Evolutionary conservation across 2,888 invertebrate species (phyloP), one percentile per base, ranked within the genome.

Genomic region (Saturnia pavonia): DNA sequence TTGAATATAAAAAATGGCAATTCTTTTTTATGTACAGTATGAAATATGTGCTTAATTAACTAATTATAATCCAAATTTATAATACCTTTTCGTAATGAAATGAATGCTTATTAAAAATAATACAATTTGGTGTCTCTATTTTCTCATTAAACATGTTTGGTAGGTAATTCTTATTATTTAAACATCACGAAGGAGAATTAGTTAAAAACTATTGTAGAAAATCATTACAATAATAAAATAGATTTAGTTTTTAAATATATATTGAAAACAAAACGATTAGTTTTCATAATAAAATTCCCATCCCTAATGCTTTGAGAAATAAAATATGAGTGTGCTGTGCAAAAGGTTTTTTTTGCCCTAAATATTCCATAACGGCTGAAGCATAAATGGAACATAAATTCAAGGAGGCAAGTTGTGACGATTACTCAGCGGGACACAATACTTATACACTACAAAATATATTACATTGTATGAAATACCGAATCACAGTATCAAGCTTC

Each of bases 321-420:
- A 42, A 57, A 69, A 69, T 40, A 69, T 25, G 40, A 27, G 43
- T 76, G 77, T 79, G 76, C 80, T 76, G 78, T 81, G 83, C 79
- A 83, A 87, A 89, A 90, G 82, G 88, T 88, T 87, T 82, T 84
- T 85, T 79, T 82, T 82, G 82, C 82, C 85, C 87, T 86, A 87
- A 89, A 89, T 88, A 89, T 88, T 86, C 88, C 87, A 88, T 88
- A 90, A 88, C 88, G 85, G 83, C 77, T 77, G 80, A 82, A 84
- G 84, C 82, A 82, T 82, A 83, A 86, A 82, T 81, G 82, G 80
- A 78, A 80, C 83, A 86, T 89, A 88, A 88, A 89, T 90, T 85
- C 83, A 82, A 80, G 82, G 78, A 85, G 85, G 84, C 83, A 85
- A 88, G 83, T 87, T 85, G 83, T 81, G 83, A 84, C 86, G 85